A percentile compares a stretch with the other conserved stretches of the same genome.
Conservation (phyloP, 2,797 vertebrate genomes). For the Nannoperca obscura region DNA sequence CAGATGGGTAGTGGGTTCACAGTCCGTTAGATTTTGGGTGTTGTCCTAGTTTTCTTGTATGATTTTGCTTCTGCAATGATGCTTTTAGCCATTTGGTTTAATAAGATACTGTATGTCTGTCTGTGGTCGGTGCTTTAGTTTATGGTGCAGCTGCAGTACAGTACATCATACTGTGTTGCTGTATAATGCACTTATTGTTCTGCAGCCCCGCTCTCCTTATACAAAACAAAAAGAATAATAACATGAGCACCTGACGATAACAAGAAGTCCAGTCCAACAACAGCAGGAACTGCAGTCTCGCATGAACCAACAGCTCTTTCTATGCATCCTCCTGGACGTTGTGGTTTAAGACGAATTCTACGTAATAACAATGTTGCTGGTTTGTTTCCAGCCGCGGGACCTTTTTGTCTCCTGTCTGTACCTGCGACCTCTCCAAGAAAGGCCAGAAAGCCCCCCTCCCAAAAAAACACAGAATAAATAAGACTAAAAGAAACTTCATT, state of each 20-base stretch:
- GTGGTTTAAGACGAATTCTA: not conserved
- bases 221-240: not conserved
- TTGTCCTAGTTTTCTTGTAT: not conserved
- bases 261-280: not conserved
- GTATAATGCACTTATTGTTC: too few relatives aligned
- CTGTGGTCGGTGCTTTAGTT: not conserved
- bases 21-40: not conserved
- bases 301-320: not conserved
- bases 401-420: not conserved
- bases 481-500: too few relatives aligned
- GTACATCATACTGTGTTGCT: not conserved
- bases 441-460: not conserved
- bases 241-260: not conserved
- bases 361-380: not conserved
- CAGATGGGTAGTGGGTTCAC: not conserved
- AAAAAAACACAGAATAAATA: not conserved
- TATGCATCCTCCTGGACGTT: not conserved
- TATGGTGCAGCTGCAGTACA: not conserved
- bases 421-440: not conserved
- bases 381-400: not conserved
- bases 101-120: not conserved
- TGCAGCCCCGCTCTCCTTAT: not conserved
- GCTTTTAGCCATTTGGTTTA: not conserved
- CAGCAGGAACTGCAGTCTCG: not conserved
- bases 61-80: slow-evolving; percentile 21